Evolutionary conservation across 2,888 invertebrate genomes (phyloP).

Genomic region (Timema podura): DNA sequence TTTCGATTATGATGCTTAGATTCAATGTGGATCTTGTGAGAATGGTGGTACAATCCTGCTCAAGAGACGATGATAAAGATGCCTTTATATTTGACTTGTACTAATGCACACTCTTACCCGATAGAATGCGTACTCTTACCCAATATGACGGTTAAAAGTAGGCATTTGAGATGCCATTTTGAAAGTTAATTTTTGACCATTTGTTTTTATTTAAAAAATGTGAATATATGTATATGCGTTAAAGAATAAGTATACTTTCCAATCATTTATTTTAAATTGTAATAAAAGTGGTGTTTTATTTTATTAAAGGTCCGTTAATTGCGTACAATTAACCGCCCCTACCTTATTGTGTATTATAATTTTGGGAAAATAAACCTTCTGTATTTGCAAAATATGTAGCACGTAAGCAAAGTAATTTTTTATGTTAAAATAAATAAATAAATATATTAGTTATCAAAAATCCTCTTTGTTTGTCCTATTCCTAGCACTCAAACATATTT

Average conservation of each 20-base stretch:
- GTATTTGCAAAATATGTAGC: too few species aligned
- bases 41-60: neutral
- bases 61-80: too few species aligned
- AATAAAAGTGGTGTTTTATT: neutral
- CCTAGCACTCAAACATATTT: too few species aligned
- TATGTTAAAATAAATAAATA: too few species aligned
- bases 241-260: neutral
- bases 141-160: neutral
- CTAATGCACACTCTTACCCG: too few species aligned
- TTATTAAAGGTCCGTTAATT: neutral
- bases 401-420: too few species aligned
- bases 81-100: too few species aligned
- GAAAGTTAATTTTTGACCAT: neutral
- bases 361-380: too few species aligned
- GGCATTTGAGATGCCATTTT: neutral
- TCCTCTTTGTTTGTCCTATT: too few species aligned
- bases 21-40: slow-evolving; percentile 3
- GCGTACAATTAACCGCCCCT: neutral
- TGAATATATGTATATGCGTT: neutral
- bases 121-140: too few species aligned
- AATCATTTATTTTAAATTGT: neutral
- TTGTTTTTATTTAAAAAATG: neutral
- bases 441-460: too few species aligned
- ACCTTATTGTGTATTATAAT: neutral
- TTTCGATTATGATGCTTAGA: neutral